phyloP scores from a whole-genome alignment of 2,113 vertebrate species.

The Romanogobio albipinnatus region DNA sequence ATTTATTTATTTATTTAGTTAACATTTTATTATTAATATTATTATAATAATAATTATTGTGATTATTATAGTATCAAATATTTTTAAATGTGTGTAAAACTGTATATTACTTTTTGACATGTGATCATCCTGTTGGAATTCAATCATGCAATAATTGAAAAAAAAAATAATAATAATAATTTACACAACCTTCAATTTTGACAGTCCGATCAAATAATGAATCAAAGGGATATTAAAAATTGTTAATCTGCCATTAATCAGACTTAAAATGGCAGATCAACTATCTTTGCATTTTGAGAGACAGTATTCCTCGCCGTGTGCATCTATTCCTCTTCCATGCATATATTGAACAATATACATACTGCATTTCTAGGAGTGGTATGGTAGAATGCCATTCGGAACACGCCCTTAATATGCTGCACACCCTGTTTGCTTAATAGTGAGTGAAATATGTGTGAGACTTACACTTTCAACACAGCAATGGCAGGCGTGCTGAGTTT shows the following conservation, averaged over 20 bases:
- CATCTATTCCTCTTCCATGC: too few species aligned
- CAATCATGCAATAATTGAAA: neutral
- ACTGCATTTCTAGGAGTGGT: neutral
- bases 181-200: too few species aligned
- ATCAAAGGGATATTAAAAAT: neutral
- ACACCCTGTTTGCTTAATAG: constrained; percentile 12
- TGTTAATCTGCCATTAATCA: neutral
- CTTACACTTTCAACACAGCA: constrained; percentile 31
- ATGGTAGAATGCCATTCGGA: neutral
- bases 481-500: constrained; percentile 21
- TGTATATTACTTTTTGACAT: neutral
- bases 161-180: neutral
- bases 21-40: neutral
- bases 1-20: too few species aligned
- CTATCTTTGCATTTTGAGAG: neutral
- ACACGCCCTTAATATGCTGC: neutral
- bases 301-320: neutral
- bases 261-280: neutral
- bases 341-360: neutral
- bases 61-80: too few species aligned
- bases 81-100: neutral
- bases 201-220: neutral
- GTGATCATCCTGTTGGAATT: neutral
- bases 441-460: neutral
- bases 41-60: neutral